phyloP scores from a whole-genome alignment of 2,888 invertebrate genomes.

The Pollenia amentaria region DNA sequence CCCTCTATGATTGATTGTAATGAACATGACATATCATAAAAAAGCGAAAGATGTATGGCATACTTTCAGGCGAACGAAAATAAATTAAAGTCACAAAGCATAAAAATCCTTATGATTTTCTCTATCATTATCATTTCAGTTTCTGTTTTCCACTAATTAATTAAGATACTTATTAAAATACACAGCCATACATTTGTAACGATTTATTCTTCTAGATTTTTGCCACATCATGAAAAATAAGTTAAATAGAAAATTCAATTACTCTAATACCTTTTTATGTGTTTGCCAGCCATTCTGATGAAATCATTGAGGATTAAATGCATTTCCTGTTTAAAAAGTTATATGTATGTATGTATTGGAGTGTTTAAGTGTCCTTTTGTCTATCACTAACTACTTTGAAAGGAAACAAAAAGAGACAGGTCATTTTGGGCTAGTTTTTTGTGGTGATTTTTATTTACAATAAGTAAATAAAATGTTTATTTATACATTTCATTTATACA shows the following conservation, averaged over 20 bases:
- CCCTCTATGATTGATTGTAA: slow-evolving; percentile 65
- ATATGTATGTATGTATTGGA: neutral
- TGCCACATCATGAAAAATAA: slow-evolving; percentile 71
- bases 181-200: slow-evolving; percentile 60
- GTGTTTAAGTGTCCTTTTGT: neutral
- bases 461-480: slow-evolving; percentile 53
- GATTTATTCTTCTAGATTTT: slow-evolving; percentile 33
- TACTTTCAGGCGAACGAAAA: slow-evolving; percentile 67
- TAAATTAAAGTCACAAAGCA: slow-evolving; percentile 25
- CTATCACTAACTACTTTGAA: slow-evolving; percentile 8
- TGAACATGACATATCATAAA: slow-evolving; percentile 65
- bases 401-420: slow-evolving; percentile 30
- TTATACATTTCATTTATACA: slow-evolving; percentile 59
- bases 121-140: slow-evolving; percentile 29
- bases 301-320: slow-evolving; percentile 65
- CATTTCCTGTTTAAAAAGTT: slow-evolving; percentile 58
- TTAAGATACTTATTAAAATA: slow-evolving; percentile 57
- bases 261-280: slow-evolving; percentile 24
- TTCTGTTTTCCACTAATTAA: slow-evolving; percentile 65
- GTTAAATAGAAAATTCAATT: slow-evolving; percentile 66
- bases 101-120: slow-evolving; percentile 43
- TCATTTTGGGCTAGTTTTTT: slow-evolving; percentile 66
- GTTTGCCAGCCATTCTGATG: slow-evolving; percentile 22
- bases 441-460: slow-evolving; percentile 15
- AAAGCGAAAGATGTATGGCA: slow-evolving; percentile 34